Evolutionary conservation across 2,888 invertebrate species (phyloP), one percentile per base, ranked within the genome.

Genomic region (Crioceris asparagi): DNA sequence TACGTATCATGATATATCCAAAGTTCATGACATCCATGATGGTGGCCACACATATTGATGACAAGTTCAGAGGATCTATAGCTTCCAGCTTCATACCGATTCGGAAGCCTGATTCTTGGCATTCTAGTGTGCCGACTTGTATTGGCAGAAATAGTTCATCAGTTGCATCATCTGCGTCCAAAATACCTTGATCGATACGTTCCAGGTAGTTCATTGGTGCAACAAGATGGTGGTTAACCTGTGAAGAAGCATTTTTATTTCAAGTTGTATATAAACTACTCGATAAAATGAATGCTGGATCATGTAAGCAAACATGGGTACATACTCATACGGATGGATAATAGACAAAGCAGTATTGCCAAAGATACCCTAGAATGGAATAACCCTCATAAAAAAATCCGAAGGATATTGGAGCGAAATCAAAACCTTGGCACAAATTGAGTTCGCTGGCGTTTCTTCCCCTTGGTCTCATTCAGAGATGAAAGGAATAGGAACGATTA

Each of bases 1-100:
- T 92, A 48, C 91, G 75, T 43, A 97, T 88, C 91, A 96, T 93
- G 63, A 97, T 80, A 58, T 92, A 96, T 39, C 91, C 91, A 59
- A 86, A 84, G 50, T 83, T 80, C 19, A 96, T 66, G 36, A 94
- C 92, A 66, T 86, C 84, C 80, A 87, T 90, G 2, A 97, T 87
- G 0, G 94, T 93, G 1, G 96, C 96, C 0, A 91, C 93, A 61
- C 92, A 92, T 39, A 97, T 88, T 0, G 91, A 81, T 1, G 92
- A 88, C 23, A 96, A 68, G 63, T 97, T 96, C 3, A 97, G 68
- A 0, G 97, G 97, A 69, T 98, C 97, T 40, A 97, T 88, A 0
- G 96, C 94, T 70, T 98, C 97, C 23, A 98, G 67, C 63, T 94
- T 94, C 88, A 92, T 90, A 29, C 93, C 55, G 23, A 51, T 38